A percentile compares a stretch with the other conserved stretches of the same genome.
Conservation (phyloP, 1,140 invertebrate genomes). For the Apis dorsata region DNA sequence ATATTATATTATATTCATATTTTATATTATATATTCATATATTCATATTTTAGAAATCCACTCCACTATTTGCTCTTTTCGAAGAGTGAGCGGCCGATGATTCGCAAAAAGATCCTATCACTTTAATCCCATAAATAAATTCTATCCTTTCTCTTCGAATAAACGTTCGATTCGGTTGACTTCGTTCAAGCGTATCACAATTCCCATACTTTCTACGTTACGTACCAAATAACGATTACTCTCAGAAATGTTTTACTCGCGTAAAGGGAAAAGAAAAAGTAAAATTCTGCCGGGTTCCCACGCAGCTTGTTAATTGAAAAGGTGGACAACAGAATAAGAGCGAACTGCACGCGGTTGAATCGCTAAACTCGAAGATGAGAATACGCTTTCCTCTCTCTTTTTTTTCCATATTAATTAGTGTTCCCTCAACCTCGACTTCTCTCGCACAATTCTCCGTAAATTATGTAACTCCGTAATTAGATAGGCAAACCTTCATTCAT, state of each 20-base stretch:
- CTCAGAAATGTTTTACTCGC: constrained; percentile 14
- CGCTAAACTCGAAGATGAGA: constrained; percentile 39
- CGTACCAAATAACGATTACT: constrained; percentile 52
- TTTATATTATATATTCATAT: too few species aligned
- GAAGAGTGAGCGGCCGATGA: background rate
- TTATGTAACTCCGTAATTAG: constrained; percentile 45
- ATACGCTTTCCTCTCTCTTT: constrained; percentile 15
- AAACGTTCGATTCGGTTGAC: background rate
- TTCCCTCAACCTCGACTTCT: background rate
- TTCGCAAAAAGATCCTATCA: background rate
- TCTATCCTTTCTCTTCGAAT: constrained; percentile 1
- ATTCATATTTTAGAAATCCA: background rate
- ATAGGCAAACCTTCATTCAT: constrained; percentile 22
- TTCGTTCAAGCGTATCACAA: background rate
- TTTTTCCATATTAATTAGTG: constrained; percentile 19
- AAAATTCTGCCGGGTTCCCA: constrained; percentile 54
- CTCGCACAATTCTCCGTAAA: background rate
- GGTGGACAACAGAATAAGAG: constrained; percentile 30
- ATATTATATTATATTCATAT: too few species aligned
- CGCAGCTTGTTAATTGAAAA: constrained; percentile 43
- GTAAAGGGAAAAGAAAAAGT: constrained; percentile 45
- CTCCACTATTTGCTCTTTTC: background rate
- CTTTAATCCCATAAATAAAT: background rate
- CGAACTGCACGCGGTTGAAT: constrained; percentile 26
- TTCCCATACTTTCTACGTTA: constrained; percentile 69